Conservation (phyloP, 2,888 invertebrate species). For the Andrena haemorrhoa region DNA sequence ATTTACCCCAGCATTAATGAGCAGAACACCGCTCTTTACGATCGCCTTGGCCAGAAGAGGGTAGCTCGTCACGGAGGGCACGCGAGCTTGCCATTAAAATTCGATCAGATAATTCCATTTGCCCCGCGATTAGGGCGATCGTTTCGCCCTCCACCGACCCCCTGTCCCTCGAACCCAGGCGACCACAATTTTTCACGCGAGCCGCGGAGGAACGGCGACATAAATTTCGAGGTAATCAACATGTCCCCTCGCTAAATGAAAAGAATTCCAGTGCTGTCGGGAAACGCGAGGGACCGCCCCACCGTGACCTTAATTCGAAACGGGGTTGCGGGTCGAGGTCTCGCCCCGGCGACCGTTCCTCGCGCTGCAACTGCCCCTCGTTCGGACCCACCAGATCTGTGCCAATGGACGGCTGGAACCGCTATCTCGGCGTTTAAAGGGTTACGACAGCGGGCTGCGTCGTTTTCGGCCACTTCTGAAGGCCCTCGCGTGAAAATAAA, state of each 20-base stretch:
- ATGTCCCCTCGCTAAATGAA: neutral
- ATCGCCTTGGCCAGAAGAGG: conserved; percentile 37
- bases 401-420: conserved; percentile 46
- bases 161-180: neutral
- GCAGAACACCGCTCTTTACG: conserved; percentile 52
- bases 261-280: neutral
- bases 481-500: conserved; percentile 43
- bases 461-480: conserved; percentile 33
- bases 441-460: conserved; percentile 47
- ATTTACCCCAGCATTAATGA: conserved; percentile 28
- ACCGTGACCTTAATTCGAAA: conserved; percentile 34
- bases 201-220: conserved; percentile 12
- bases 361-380: conserved; percentile 30
- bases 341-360: conserved; percentile 10
- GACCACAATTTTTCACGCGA: conserved; percentile 16
- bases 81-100: conserved; percentile 82
- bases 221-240: conserved; percentile 53
- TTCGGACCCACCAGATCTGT: conserved; percentile 25
- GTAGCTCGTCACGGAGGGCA: conserved; percentile 68
- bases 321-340: conserved; percentile 39
- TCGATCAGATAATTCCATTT: conserved; percentile 83
- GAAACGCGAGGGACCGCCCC: neutral
- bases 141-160: conserved; percentile 57
- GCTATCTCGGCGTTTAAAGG: conserved; percentile 47
- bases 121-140: conserved; percentile 78